A percentile compares a stretch with the other conserved stretches of the same genome.
Evolutionary conservation across 2,888 invertebrate genomes (phyloP).

Genomic region (Platycheirus rosarum): DNA sequence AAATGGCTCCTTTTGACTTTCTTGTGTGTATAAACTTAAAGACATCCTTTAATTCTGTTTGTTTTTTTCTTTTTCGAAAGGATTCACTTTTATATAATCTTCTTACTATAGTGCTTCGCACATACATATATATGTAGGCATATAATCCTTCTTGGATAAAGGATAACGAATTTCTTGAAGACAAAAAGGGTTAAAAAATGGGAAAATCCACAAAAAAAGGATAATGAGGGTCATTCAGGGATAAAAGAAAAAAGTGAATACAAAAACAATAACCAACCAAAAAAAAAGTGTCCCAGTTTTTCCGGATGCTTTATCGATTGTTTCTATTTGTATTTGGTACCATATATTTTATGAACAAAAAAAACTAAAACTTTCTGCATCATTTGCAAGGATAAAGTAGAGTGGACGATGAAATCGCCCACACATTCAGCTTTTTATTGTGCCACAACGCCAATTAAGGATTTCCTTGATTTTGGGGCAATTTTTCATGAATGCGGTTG

Average conservation of each 20-base stretch:
- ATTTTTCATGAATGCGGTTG: conserved; percentile 52
- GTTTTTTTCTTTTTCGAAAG: not conserved
- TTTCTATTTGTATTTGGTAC: conserved; percentile 35
- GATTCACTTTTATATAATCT: conserved; percentile 20
- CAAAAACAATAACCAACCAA: conserved; percentile 16
- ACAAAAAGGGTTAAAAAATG: conserved; percentile 22
- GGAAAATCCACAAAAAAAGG: conserved; percentile 25
- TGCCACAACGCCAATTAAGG: conserved; percentile 17
- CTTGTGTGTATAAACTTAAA: conserved; percentile 18
- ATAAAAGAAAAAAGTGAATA: conserved; percentile 5
- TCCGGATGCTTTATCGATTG: conserved; percentile 63
- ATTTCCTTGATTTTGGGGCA: conserved; percentile 33
- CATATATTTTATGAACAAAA: not conserved
- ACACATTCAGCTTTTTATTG: conserved; percentile 48
- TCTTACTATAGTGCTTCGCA: conserved; percentile 10
- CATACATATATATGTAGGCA: not conserved
- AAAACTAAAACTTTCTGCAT: no score
- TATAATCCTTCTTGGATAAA: conserved; percentile 31
- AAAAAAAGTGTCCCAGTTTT: conserved; percentile 52
- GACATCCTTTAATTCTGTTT: no score
- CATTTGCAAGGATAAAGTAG: conserved; percentile 59
- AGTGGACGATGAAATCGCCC: conserved; percentile 51
- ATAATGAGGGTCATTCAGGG: conserved; percentile 61
- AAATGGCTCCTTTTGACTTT: conserved; percentile 36
- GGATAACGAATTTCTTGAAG: conserved; percentile 39